Evolutionary conservation across 1,140 invertebrate species (phyloP).

Genomic region (Caenorhabditis briggsae): DNA sequence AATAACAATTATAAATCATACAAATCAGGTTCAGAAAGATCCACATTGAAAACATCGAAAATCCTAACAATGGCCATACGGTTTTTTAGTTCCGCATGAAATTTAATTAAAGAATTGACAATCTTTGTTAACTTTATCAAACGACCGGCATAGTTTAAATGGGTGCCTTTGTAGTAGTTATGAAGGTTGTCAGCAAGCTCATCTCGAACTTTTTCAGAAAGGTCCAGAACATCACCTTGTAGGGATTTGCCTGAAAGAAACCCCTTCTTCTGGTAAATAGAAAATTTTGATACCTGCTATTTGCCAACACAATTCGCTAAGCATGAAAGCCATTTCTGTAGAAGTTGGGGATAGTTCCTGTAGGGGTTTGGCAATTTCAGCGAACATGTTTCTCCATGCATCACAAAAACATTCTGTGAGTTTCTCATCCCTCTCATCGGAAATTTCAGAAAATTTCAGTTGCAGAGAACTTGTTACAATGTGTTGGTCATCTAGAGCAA

Average conservation of each 20-base stretch:
- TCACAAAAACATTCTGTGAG: background rate
- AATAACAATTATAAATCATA: too few species aligned
- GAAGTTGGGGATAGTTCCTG: background rate
- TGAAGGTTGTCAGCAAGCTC: background rate
- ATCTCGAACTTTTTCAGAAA: conserved; percentile 2
- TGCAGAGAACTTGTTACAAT: background rate
- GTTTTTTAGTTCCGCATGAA: background rate
- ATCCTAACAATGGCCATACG: too few species aligned
- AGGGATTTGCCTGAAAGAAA: background rate
- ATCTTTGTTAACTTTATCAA: conserved; percentile 1
- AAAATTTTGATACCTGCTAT: background rate
- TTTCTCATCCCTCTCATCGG: background rate
- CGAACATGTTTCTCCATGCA: background rate
- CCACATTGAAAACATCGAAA: too few species aligned
- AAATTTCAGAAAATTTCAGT: background rate
- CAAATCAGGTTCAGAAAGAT: too few species aligned
- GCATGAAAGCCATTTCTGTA: conserved; percentile 1
- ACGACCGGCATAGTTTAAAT: background rate
- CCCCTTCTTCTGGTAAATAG: too few species aligned
- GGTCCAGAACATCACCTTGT: background rate
- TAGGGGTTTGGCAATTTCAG: background rate
- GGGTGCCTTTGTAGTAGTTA: background rate
- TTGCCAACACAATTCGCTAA: background rate
- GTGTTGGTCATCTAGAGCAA: background rate
- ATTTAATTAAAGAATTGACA: background rate